Percentiles rank a stretch among this genome's conserved stretches.
phyloP scores from a whole-genome alignment of 1,140 invertebrate species.

The Pseudomyrmex concolor region DNA sequence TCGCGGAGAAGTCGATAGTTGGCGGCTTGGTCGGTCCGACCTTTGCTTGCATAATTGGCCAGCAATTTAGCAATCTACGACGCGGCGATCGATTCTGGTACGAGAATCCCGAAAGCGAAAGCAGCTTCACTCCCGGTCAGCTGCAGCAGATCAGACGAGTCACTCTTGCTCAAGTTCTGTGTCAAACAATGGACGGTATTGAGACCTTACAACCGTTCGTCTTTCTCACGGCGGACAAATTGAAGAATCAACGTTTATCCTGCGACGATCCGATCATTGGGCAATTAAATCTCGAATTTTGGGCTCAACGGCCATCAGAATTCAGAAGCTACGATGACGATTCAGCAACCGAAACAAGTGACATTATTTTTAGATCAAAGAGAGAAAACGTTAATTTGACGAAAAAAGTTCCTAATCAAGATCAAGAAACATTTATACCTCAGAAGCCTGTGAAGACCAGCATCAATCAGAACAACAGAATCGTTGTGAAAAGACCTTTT shows the following conservation, averaged over 20 bases:
- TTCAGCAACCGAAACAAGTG: background rate
- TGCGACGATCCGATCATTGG: slow-evolving; percentile 89
- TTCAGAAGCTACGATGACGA: background rate
- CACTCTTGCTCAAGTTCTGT: slow-evolving; percentile 93
- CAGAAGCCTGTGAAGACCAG: slow-evolving; percentile 72
- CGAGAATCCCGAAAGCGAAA: slow-evolving; percentile 91
- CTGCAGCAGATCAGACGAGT: slow-evolving; percentile 93
- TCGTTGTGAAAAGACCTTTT: slow-evolving; percentile 76
- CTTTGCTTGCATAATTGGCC: slow-evolving; percentile 97
- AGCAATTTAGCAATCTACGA: slow-evolving; percentile 94
- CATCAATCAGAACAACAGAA: slow-evolving; percentile 80
- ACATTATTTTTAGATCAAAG: background rate
- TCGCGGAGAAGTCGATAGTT: slow-evolving; percentile 92
- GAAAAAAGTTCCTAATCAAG: background rate
- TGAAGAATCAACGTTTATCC: slow-evolving; percentile 88
- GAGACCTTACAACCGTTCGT: slow-evolving; percentile 91
- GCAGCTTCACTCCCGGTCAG: slow-evolving; percentile 93
- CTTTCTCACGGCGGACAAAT: slow-evolving; percentile 88
- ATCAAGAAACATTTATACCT: background rate
- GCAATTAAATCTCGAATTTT: slow-evolving; percentile 88
- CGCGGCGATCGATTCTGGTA: slow-evolving; percentile 98
- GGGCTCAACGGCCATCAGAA: slow-evolving; percentile 83
- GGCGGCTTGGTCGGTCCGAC: slow-evolving; percentile 97
- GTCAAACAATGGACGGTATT: slow-evolving; percentile 91
- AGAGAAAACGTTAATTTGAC: background rate